A percentile compares a stretch with the other conserved stretches of the same genome.
Evolutionary conservation across 2,888 invertebrate genomes (phyloP).

Genomic region (Cantharis lateralis): DNA sequence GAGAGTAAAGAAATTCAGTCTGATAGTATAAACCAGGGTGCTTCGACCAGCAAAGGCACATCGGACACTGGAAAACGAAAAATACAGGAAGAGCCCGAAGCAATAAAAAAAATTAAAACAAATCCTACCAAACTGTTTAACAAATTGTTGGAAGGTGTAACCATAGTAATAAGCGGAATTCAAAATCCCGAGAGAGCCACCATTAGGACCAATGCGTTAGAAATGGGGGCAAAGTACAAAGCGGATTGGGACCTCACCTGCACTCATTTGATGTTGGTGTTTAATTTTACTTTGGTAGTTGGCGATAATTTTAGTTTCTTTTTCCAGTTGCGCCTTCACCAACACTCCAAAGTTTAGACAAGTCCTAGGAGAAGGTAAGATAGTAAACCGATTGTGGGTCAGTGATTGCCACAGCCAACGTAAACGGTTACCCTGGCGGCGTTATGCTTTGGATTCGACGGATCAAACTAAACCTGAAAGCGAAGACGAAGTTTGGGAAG

Average conservation of each 20-base stretch:
- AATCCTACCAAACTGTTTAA: conserved; percentile 58
- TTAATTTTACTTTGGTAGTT: background rate
- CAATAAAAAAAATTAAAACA: conserved; percentile 43
- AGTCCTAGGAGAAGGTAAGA: conserved; percentile 68
- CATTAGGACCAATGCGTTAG: conserved; percentile 69
- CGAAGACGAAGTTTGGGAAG: conserved; percentile 60
- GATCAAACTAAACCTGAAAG: conserved; percentile 56
- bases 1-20: conserved; percentile 3
- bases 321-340: conserved; percentile 80
- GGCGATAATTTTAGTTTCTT: conserved; percentile 32
- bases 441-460: conserved; percentile 62
- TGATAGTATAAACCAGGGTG: conserved; percentile 1
- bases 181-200: conserved; percentile 77
- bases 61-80: conserved; percentile 30
- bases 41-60: conserved; percentile 30
- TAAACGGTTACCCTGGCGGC: conserved; percentile 69
- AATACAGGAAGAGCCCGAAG: conserved; percentile 18
- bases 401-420: conserved; percentile 64
- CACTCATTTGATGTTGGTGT: conserved; percentile 83
- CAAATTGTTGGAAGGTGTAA: conserved; percentile 67
- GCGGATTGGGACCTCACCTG: conserved; percentile 75
- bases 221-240: conserved; percentile 80
- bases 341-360: conserved; percentile 87
- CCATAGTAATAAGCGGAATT: conserved; percentile 86
- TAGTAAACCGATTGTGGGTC: conserved; percentile 77